Percentiles rank a stretch among this genome's conserved stretches.
Evolutionary conservation across 2,113 vertebrate genomes (phyloP).

Genomic region (Marmota flaviventris): DNA sequence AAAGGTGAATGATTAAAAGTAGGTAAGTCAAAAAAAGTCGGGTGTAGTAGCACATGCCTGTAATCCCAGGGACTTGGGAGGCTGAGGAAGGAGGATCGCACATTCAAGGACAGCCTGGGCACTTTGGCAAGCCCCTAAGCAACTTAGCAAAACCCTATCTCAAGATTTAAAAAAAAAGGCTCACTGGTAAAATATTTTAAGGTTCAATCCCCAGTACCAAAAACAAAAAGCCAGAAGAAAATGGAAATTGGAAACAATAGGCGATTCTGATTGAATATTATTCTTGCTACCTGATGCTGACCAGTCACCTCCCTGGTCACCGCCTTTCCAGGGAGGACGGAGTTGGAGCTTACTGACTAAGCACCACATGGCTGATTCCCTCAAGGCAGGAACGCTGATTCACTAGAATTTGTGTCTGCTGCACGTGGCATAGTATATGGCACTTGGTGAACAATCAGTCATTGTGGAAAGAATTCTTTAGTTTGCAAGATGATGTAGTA

Average conservation of each 20-base stretch:
- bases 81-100: no score
- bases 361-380: neutral
- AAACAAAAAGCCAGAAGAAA: neutral
- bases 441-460: neutral
- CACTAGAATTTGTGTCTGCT: neutral
- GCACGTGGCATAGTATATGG: neutral
- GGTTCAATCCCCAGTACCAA: no score
- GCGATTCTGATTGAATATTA: neutral
- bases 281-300: neutral
- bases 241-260: conserved; percentile 2
- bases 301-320: neutral
- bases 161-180: no score
- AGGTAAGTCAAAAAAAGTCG: neutral
- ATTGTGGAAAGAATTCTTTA: neutral
- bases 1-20: conserved; percentile 28
- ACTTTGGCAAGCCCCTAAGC: no score
- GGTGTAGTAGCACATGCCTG: no score
- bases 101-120: no score
- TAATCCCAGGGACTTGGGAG: no score
- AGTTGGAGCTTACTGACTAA: neutral
- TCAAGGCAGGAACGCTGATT: neutral
- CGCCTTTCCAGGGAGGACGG: neutral
- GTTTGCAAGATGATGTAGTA: neutral
- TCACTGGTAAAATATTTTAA: no score
- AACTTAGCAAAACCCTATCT: no score